phyloP scores from a whole-genome alignment of 2,113 vertebrate species.

The Leucosticte australis region DNA sequence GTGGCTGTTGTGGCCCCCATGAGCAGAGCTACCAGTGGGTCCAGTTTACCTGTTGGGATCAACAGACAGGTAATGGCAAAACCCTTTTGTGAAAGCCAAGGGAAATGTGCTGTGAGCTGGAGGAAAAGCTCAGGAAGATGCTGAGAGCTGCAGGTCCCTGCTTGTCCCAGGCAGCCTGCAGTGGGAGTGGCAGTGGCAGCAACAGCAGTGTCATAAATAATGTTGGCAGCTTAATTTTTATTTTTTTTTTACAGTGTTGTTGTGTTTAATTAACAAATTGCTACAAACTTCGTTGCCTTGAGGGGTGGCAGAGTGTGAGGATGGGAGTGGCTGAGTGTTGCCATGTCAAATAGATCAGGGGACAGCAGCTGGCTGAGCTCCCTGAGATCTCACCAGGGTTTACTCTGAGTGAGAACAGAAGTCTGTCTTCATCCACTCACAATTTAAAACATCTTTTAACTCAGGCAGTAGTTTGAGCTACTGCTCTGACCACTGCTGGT shows the following conservation, averaged over 20 bases:
- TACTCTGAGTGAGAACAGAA: background rate
- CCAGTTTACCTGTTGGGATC: constrained; percentile 89
- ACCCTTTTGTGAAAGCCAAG: background rate
- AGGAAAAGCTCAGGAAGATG: background rate
- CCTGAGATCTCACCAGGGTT: background rate
- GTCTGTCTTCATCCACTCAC: background rate
- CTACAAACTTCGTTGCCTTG: background rate
- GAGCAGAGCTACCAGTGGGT: constrained; percentile 89
- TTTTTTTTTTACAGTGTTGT: background rate
- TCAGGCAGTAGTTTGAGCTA: background rate
- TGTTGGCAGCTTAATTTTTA: background rate
- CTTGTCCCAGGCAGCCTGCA: background rate
- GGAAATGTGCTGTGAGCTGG: accelerated
- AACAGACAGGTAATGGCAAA: constrained; percentile 85
- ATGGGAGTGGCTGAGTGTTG: background rate
- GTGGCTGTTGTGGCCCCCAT: constrained; percentile 95
- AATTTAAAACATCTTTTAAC: background rate
- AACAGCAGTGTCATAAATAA: background rate
- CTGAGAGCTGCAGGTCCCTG: background rate
- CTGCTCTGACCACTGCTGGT: background rate
- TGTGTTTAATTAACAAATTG: constrained; percentile 16
- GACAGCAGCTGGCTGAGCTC: background rate
- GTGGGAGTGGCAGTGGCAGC: background rate
- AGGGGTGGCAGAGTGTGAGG: background rate
- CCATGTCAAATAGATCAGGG: accelerated